Conservation (phyloP, 2,113 vertebrate species). For the Nesogale talazaci region DNA sequence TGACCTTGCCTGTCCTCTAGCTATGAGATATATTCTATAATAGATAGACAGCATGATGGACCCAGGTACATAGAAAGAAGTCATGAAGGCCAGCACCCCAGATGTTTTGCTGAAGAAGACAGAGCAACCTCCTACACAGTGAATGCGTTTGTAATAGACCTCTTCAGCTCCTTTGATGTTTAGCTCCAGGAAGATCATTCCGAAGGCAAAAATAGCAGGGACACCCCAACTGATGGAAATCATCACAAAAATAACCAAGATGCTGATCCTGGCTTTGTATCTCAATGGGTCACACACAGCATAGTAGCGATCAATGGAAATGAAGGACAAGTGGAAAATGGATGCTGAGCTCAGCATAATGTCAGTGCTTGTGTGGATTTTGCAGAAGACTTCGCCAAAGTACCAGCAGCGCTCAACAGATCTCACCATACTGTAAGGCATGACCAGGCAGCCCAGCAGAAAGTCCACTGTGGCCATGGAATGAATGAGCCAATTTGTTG, state of each 20-base stretch:
- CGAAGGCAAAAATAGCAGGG: constrained; percentile 87
- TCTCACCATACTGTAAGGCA: constrained; percentile 91
- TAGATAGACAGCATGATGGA: constrained; percentile 89
- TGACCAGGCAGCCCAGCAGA: constrained; percentile 87
- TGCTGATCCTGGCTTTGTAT: constrained; percentile 87
- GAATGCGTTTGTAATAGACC: constrained; percentile 78
- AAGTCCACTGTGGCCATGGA: constrained; percentile 89
- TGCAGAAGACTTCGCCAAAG: constrained; percentile 90
- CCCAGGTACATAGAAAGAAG: constrained; percentile 90
- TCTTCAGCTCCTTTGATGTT: constrained; percentile 87
- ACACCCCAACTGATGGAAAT: constrained; percentile 87
- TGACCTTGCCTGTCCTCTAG: constrained; percentile 86
- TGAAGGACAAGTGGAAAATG: constrained; percentile 90
- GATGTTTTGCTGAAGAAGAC: constrained; percentile 87
- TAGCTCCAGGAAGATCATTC: constrained; percentile 89
- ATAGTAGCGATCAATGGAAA: constrained; percentile 89
- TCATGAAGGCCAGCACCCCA: constrained; percentile 83
- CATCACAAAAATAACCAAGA: constrained; percentile 82
- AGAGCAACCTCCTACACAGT: constrained; percentile 85
- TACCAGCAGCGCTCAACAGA: constrained; percentile 91
- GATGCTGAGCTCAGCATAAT: constrained; percentile 89
- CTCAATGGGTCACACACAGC: constrained; percentile 88
- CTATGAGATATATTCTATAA: constrained; percentile 87
- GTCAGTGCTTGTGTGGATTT: constrained; percentile 87
- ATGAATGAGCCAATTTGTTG: constrained; percentile 89